Conservation (phyloP, 1,140 invertebrate genomes). For the Muscidifurax raptorellus region DNA sequence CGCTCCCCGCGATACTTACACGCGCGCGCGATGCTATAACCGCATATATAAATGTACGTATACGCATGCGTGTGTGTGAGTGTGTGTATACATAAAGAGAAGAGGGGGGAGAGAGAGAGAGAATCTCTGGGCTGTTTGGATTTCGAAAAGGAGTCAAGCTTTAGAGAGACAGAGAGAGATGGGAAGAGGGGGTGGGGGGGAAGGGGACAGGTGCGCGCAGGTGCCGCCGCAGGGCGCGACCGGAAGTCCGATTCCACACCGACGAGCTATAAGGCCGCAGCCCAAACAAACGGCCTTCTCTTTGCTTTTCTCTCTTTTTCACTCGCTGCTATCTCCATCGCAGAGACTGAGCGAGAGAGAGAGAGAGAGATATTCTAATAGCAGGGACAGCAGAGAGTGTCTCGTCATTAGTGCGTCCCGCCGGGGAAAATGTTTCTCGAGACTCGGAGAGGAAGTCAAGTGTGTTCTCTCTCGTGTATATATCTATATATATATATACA, state of each 20-base stretch:
- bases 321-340: neutral
- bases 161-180: constrained; percentile 2
- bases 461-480: neutral
- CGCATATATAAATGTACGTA: constrained; percentile 36
- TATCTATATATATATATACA: neutral
- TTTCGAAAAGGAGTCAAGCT: constrained; percentile 50
- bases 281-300: constrained; percentile 52
- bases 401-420: neutral
- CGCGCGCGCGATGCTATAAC: constrained; percentile 40
- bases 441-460: neutral
- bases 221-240: constrained; percentile 69
- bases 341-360: no score
- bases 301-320: constrained; percentile 1
- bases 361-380: neutral
- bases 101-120: neutral
- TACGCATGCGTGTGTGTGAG: constrained; percentile 33
- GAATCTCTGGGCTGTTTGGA: constrained; percentile 47
- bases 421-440: neutral
- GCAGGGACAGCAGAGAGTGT: neutral
- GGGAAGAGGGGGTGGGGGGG: constrained; percentile 43
- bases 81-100: neutral
- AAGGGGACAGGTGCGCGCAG: constrained; percentile 68
- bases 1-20: constrained; percentile 16
- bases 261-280: constrained; percentile 45
- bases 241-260: constrained; percentile 66